These are phyloP conservation scores for Ptychadena robeensis DNA, from an alignment of 2,797 vertebrate genomes.

Conservation along the genomic window DNA sequence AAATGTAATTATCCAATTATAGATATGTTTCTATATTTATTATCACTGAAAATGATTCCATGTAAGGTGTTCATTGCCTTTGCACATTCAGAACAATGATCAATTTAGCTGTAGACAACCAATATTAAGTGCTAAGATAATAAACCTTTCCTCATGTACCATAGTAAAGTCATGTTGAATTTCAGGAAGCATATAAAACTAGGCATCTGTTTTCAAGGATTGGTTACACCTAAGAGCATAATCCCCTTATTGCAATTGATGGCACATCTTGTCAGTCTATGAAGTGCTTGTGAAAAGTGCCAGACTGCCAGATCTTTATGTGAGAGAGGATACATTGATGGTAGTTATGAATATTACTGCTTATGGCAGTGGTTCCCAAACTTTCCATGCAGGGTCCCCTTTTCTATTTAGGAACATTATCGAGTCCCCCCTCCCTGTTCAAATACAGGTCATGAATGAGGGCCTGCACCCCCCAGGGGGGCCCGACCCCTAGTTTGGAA, in stretches of 20 bases:
- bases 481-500: no score
- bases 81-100: constrained; percentile 5
- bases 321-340: constrained; percentile 8
- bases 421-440: no score
- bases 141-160: constrained; percentile 43
- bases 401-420: no score
- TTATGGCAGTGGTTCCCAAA: no score
- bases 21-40: background rate
- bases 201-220: constrained; percentile 49
- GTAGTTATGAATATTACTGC: constrained; percentile 4
- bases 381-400: no score
- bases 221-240: constrained; percentile 14
- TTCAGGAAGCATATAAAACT: constrained; percentile 51
- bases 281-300: constrained; percentile 53
- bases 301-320: constrained; percentile 44
- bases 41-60: background rate
- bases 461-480: no score
- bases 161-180: constrained; percentile 37
- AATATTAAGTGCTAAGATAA: constrained; percentile 33
- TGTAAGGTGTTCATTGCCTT: background rate
- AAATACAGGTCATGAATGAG: no score
- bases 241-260: constrained; percentile 47
- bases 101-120: constrained; percentile 4
- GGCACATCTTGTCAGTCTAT: constrained; percentile 49
- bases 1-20: background rate